Conservation (phyloP, 2,888 invertebrate genomes). For the Orthonychiurus folsomi region DNA sequence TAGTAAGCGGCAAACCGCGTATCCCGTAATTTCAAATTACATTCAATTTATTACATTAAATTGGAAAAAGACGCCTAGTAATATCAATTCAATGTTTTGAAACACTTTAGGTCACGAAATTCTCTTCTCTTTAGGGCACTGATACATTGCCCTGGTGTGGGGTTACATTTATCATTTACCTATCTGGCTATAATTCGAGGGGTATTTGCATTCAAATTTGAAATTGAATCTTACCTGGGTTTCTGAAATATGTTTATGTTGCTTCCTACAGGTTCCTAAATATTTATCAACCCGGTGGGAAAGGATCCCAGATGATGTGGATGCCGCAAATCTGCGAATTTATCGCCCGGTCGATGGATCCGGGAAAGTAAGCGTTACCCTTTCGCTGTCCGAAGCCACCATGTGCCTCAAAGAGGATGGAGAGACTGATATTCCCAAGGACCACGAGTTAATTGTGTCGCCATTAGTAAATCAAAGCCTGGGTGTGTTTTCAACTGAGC, state of each 20-base stretch:
- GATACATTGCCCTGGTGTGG: too few relatives aligned
- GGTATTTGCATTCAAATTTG: too few relatives aligned
- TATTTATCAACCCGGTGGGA: conserved; percentile 94
- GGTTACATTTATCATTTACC: too few relatives aligned
- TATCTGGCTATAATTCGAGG: too few relatives aligned
- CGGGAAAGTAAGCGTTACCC: conserved; percentile 57
- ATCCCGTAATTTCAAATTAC: too few relatives aligned
- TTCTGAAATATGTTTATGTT: background rate
- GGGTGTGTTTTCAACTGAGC: conserved; percentile 66
- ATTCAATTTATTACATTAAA: too few relatives aligned
- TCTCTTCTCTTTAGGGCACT: too few relatives aligned
- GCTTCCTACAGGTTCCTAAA: conserved; percentile 60
- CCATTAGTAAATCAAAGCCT: conserved; percentile 83
- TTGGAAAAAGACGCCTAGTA: too few relatives aligned
- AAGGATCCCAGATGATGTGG: conserved; percentile 78
- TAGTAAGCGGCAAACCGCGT: too few relatives aligned
- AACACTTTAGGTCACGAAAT: too few relatives aligned
- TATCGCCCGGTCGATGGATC: conserved; percentile 42
- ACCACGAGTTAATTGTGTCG: conserved; percentile 83
- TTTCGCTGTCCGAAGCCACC: conserved; percentile 71
- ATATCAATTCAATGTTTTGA: too few relatives aligned
- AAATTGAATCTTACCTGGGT: conserved; percentile 2
- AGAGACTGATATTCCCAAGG: conserved; percentile 76
- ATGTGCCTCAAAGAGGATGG: conserved; percentile 66
- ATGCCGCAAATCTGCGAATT: conserved; percentile 87